A percentile compares a stretch with the other conserved stretches of the same genome.
Conservation (phyloP, 1,140 invertebrate genomes). For the Listronotus bonariensis region DNA sequence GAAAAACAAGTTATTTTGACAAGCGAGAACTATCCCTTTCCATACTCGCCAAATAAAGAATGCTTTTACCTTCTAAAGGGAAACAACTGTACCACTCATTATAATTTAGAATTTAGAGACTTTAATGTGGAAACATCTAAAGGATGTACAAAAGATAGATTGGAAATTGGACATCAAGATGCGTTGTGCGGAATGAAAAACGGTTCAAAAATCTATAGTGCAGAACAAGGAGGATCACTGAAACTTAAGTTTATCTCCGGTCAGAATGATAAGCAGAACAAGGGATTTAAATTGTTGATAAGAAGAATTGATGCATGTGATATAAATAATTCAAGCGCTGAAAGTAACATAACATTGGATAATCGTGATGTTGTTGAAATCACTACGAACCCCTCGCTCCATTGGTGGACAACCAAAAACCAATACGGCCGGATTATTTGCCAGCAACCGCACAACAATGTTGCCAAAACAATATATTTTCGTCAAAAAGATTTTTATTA, state of each 20-base stretch:
- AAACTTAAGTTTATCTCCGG: conserved; percentile 43
- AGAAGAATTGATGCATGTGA: conserved; percentile 46
- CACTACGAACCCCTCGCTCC: background rate
- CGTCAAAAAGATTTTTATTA: conserved; percentile 58
- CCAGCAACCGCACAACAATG: conserved; percentile 1
- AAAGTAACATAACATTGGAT: background rate
- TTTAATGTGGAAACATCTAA: conserved; percentile 58
- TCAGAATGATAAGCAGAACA: conserved; percentile 32
- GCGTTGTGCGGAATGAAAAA: conserved; percentile 58
- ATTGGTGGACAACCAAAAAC: conserved; percentile 1
- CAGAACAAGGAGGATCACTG: conserved; percentile 57
- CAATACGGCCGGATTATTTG: conserved; percentile 9
- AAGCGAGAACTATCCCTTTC: conserved; percentile 60
- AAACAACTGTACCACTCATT: conserved; percentile 59
- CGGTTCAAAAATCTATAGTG: conserved; percentile 58
- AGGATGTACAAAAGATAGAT: conserved; percentile 59
- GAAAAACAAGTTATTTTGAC: conserved; percentile 53
- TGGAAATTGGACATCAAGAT: conserved; percentile 55
- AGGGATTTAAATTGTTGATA: conserved; percentile 61
- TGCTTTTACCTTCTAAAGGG: conserved; percentile 61
- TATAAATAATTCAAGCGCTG: background rate
- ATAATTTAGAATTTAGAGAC: conserved; percentile 62
- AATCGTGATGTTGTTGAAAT: background rate
- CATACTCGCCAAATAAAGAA: conserved; percentile 56
- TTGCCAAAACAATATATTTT: conserved; percentile 59